phyloP scores from a whole-genome alignment of 2,113 vertebrate genomes.

The Ophiodon elongatus region DNA sequence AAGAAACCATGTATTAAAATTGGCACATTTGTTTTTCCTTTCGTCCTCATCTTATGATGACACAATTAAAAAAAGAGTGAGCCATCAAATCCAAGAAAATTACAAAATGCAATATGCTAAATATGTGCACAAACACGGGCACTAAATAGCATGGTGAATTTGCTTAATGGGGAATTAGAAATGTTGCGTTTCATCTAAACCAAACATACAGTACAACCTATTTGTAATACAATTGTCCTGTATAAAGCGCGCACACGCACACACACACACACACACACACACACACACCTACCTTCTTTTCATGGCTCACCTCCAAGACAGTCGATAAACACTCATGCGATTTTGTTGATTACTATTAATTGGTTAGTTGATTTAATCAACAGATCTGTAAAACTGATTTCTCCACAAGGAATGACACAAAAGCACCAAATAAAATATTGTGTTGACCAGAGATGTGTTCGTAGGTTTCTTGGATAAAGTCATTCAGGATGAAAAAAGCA shows the following conservation, averaged over 20 bases:
- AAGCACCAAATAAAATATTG: not conserved
- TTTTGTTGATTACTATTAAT: not conserved
- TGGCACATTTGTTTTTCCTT: not conserved
- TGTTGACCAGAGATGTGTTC: not conserved
- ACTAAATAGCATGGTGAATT: not conserved
- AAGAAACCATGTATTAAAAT: not conserved
- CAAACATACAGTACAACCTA: not conserved
- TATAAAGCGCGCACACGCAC: too few relatives aligned
- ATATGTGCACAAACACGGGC: not conserved
- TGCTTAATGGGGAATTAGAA: not conserved
- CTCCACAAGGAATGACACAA: not conserved
- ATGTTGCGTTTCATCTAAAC: not conserved
- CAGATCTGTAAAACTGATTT: not conserved
- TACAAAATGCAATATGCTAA: not conserved
- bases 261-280: too few relatives aligned
- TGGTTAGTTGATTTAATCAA: too few relatives aligned
- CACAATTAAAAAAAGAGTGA: not conserved
- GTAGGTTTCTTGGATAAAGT: not conserved
- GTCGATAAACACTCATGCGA: not conserved
- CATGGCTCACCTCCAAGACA: not conserved
- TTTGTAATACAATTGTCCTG: not conserved
- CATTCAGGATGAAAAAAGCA: not conserved
- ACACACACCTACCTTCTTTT: too few relatives aligned
- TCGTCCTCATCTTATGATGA: not conserved
- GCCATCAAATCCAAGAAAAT: not conserved